Conservation (phyloP, 2,113 vertebrate genomes). For the Hypocryptadius cinnamomeus region DNA sequence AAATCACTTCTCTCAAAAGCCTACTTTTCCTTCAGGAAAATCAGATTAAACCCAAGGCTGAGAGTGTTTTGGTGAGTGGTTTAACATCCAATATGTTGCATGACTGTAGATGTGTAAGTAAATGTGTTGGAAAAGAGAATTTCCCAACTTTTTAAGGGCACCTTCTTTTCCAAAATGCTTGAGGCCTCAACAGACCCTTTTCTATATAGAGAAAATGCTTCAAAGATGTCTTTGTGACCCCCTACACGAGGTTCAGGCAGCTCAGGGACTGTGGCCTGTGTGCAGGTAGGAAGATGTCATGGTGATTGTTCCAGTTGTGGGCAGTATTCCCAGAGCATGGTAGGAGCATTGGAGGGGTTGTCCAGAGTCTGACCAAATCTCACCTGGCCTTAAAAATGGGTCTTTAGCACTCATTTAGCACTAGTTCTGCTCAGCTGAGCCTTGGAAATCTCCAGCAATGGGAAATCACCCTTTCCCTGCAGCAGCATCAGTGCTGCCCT, state of each 20-base stretch:
- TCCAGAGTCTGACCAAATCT: background rate
- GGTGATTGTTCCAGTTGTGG: background rate
- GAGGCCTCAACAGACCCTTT: background rate
- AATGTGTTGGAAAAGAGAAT: background rate
- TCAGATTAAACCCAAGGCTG: background rate
- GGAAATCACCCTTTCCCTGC: background rate
- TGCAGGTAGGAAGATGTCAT: background rate
- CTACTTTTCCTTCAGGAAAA: slow-evolving; percentile 37
- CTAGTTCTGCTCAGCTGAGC: background rate
- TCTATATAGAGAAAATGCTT: background rate
- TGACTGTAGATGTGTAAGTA: background rate
- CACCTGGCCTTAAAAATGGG: background rate
- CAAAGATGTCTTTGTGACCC: background rate
- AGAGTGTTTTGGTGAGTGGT: slow-evolving; percentile 15
- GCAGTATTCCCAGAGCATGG: background rate
- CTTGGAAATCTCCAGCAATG: background rate
- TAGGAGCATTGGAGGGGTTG: background rate
- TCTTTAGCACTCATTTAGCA: background rate
- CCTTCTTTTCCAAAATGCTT: background rate
- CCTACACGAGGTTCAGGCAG: background rate
- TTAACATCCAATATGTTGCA: background rate
- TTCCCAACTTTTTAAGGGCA: background rate
- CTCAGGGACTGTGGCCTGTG: background rate
- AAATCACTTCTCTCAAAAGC: slow-evolving; percentile 25
- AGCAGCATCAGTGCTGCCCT: background rate